Conservation (phyloP, 2,888 invertebrate genomes). For the Dorcus parallelipipedus region DNA sequence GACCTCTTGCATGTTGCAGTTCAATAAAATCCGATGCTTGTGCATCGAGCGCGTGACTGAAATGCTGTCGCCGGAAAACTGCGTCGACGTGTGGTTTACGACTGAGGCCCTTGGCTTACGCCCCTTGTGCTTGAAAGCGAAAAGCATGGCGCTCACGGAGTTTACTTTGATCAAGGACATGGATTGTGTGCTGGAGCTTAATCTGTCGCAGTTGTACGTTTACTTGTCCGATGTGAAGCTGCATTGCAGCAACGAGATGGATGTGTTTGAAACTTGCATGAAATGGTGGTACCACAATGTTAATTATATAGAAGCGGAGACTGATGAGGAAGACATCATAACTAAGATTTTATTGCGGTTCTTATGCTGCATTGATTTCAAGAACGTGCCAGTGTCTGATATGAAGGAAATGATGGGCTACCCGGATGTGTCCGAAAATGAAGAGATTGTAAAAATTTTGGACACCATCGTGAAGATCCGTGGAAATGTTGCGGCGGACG, state of each 20-base stretch:
- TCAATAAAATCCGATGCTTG: conserved; percentile 37
- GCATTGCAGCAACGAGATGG: conserved; percentile 37
- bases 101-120: conserved; percentile 37
- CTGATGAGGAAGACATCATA: not conserved
- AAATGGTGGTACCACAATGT: conserved; percentile 44
- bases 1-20: conserved; percentile 47
- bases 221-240: conserved; percentile 43
- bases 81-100: conserved; percentile 40
- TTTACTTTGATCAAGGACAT: conserved; percentile 38
- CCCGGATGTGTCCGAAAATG: conserved; percentile 33
- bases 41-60: conserved; percentile 33
- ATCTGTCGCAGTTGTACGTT: conserved; percentile 36
- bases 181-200: conserved; percentile 34
- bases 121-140: conserved; percentile 40
- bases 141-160: conserved; percentile 39
- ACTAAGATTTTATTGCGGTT: conserved; percentile 31
- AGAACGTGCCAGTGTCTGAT: conserved; percentile 26
- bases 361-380: conserved; percentile 40
- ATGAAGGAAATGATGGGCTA: conserved; percentile 36
- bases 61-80: conserved; percentile 33
- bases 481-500: conserved; percentile 14
- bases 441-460: conserved; percentile 31
- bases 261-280: conserved; percentile 43
- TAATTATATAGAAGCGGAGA: conserved; percentile 3
- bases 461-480: conserved; percentile 28